phyloP scores from a whole-genome alignment of 1,140 invertebrate genomes.

The Pachypeltis micranthus region DNA sequence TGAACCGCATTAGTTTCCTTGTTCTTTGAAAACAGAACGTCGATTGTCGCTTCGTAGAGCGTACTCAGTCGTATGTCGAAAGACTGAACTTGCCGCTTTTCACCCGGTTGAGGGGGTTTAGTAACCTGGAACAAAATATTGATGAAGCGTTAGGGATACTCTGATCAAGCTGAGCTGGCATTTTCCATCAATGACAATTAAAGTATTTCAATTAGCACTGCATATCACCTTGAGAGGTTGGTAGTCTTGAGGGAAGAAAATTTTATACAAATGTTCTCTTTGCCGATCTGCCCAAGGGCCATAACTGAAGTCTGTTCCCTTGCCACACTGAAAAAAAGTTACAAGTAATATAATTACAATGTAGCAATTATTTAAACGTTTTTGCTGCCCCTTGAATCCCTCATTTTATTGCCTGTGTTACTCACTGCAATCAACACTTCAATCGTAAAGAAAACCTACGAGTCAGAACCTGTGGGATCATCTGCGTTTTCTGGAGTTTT shows the following conservation, averaged over 20 bases:
- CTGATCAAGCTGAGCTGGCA: too few species aligned
- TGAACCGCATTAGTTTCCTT: slow-evolving; percentile 94
- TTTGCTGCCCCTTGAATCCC: too few species aligned
- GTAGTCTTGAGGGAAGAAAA: slow-evolving; percentile 83
- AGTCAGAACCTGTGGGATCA: too few species aligned
- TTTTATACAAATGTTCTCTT: slow-evolving; percentile 86
- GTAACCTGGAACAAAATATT: slow-evolving; percentile 42
- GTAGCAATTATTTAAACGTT: neutral
- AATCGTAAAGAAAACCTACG: too few species aligned
- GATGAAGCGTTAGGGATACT: too few species aligned
- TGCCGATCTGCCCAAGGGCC: slow-evolving; percentile 97
- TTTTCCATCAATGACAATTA: neutral
- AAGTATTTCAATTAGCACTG: slow-evolving; percentile 3
- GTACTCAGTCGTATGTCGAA: slow-evolving; percentile 88
- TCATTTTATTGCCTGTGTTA: too few species aligned
- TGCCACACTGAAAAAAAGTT: slow-evolving; percentile 54
- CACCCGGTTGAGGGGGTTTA: slow-evolving; percentile 67
- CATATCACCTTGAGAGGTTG: slow-evolving; percentile 29
- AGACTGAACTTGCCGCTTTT: slow-evolving; percentile 73
- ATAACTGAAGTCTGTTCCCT: slow-evolving; percentile 94
- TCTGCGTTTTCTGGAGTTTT: too few species aligned
- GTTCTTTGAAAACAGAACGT: slow-evolving; percentile 91
- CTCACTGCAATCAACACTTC: too few species aligned
- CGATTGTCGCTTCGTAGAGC: slow-evolving; percentile 81
- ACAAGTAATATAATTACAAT: neutral